Base-by-base conservation (phyloP, 2,888 invertebrate genomes). In the Caenorhabditis sp. region DNA sequence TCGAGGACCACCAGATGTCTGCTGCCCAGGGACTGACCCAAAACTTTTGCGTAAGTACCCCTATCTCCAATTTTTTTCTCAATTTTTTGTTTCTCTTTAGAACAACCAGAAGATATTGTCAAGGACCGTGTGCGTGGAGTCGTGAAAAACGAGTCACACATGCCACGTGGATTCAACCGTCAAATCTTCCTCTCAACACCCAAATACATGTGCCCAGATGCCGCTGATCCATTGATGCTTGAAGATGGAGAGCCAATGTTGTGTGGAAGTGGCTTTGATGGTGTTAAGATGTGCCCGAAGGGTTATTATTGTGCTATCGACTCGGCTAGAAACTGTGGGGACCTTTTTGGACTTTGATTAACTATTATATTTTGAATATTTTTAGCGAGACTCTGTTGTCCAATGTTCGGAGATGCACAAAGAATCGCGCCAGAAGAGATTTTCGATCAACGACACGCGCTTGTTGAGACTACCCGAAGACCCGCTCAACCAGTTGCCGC, bases 251-350 rank as follows among this genome's bases (percentile, higher is more conserved):
- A 70, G 52, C 78, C 78, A 27, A 70, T 76, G 63, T 70, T 76
- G 10, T 87, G 87, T 66, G 87, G 87, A 56, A 75, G 85, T 25
- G 87, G 87, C 14, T 83, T 86, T 63, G 87, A 87, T 72, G 87
- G 87, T 36, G 70, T 83, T 26, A 80, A 84, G 38, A 79, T 88
- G 78, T 88, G 87, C 52, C 86, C 87, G 8, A 67, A 67, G 49
- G 85, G 87, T 67, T 85, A 80, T 75, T 87, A 87, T 71, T 87
- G 87, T 57, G 83, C 87, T 14, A 87, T 87, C 66, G 85, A 87
- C 63, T 62, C 71, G 14, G 78, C 70, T 4, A 70, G 67, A 57
- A 76, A 74, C 65, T 75, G 79, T 81, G 56, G 64, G 74, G n/a
- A n/a, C n/a, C n/a, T n/a, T n/a, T n/a, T n/a, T n/a, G n/a, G n/a